Evolutionary conservation across 2,888 invertebrate genomes (phyloP).

Genomic region (Axea sp.): DNA sequence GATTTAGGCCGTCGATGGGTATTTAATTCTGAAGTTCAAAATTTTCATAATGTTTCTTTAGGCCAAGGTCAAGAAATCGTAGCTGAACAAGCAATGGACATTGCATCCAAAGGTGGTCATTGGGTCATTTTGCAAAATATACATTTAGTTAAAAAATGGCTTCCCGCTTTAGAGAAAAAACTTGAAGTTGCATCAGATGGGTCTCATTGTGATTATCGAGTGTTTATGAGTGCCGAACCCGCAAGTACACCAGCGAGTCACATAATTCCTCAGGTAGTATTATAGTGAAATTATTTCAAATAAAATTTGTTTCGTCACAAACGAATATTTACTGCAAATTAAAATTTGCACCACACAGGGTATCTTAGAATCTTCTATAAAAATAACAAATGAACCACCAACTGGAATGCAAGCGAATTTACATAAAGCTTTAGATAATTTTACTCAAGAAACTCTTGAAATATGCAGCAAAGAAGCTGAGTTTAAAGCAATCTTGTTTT

Average conservation of each 20-base stretch:
- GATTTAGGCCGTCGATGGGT: slow-evolving; percentile 81
- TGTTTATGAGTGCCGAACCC: slow-evolving; percentile 97
- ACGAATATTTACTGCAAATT: slow-evolving; percentile 24
- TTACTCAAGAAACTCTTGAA: slow-evolving; percentile 94
- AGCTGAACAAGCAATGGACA: slow-evolving; percentile 95
- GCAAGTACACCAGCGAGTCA: slow-evolving; percentile 92
- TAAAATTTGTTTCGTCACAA: no score
- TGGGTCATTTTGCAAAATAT: slow-evolving; percentile 99
- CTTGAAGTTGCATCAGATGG: slow-evolving; percentile 91
- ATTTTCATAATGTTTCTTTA: slow-evolving; percentile 95
- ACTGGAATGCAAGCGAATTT: slow-evolving; percentile 97
- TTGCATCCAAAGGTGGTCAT: slow-evolving; percentile 91
- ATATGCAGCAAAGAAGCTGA: slow-evolving; percentile 96
- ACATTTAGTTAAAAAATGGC: slow-evolving; percentile 96
- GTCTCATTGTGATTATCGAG: slow-evolving; percentile 89
- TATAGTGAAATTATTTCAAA: no score
- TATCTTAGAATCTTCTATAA: slow-evolving; percentile 95
- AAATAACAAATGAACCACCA: slow-evolving; percentile 97
- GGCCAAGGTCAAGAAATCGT: slow-evolving; percentile 97
- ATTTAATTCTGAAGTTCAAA: slow-evolving; percentile 88
- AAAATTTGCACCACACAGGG: slow-evolving; percentile 81
- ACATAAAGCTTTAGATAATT: slow-evolving; percentile 95
- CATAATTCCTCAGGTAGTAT: slow-evolving; percentile 95
- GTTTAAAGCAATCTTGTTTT: slow-evolving; percentile 93
- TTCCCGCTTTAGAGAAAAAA: slow-evolving; percentile 93